Conservation (phyloP, 1,140 invertebrate genomes). For the Agrilus planipennis region DNA sequence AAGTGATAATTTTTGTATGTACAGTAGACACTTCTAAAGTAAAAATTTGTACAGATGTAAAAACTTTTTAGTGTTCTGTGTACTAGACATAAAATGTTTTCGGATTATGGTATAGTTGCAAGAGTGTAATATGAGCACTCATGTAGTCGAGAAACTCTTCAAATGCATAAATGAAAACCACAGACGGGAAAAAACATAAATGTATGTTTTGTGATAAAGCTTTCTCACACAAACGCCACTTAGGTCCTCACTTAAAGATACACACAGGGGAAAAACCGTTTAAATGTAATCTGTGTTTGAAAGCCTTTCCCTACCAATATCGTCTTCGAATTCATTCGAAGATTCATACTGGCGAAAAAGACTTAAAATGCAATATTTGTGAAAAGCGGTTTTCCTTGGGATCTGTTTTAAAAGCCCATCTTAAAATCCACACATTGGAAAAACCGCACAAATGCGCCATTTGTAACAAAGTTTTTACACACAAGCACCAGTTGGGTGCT, state of each 20-base stretch:
- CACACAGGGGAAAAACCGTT: constrained; percentile 50
- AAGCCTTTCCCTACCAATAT: constrained; percentile 18
- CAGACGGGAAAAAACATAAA: too few species aligned
- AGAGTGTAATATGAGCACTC: too few species aligned
- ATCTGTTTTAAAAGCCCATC: constrained; percentile 20
- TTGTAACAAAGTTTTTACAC: constrained; percentile 43
- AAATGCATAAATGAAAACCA: too few species aligned
- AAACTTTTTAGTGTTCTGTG: too few species aligned
- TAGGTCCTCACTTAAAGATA: constrained; percentile 44
- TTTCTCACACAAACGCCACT: constrained; percentile 37
- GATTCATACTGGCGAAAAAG: constrained; percentile 26
- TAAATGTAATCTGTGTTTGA: constrained; percentile 38
- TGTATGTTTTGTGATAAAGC: constrained; percentile 40
- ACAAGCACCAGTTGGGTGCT: constrained; percentile 59
- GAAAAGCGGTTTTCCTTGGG: constrained; percentile 32
- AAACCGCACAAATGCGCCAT: constrained; percentile 28
- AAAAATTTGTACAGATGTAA: too few species aligned
- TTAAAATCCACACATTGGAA: constrained; percentile 23
- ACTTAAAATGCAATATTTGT: constrained; percentile 40
- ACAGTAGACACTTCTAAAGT: too few species aligned
- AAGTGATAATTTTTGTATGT: too few species aligned
- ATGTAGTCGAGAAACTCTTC: too few species aligned
- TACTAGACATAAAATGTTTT: too few species aligned
- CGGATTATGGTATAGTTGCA: too few species aligned
- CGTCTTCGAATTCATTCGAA: constrained; percentile 40